Conservation (phyloP, 2,888 invertebrate genomes). For the Harmothoe impar region DNA sequence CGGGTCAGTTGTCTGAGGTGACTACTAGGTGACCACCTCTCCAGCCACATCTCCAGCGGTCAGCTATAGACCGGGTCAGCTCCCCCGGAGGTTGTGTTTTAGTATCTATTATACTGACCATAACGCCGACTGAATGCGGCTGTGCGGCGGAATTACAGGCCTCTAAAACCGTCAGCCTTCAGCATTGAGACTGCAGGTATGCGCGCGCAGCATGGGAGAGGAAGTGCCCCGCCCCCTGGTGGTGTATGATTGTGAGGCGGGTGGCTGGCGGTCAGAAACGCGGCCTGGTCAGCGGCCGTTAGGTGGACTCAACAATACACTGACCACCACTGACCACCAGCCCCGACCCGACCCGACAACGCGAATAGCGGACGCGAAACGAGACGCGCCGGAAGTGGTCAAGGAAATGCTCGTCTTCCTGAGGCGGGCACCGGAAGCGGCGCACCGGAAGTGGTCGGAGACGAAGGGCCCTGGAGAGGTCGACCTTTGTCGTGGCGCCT, state of each 20-base stretch:
- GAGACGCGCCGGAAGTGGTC: conserved; percentile 35
- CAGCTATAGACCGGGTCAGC: neutral
- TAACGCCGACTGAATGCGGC: conserved; percentile 1
- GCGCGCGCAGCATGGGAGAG: conserved; percentile 13
- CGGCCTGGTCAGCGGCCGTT: neutral
- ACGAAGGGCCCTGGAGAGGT: neutral
- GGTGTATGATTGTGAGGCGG: neutral
- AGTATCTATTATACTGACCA: conserved; percentile 27
- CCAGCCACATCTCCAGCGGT: neutral
- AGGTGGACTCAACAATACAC: conserved; percentile 13
- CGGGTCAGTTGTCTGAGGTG: neutral
- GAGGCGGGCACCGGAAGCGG: conserved; percentile 5
- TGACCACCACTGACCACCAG: conserved; percentile 30
- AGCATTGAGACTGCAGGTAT: neutral
- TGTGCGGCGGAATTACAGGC: conserved; percentile 19
- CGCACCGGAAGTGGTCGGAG: conserved; percentile 36
- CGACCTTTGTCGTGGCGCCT: conserved; percentile 43
- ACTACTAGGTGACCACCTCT: neutral
- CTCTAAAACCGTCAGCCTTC: neutral
- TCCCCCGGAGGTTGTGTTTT: conserved; percentile 42
- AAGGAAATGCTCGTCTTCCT: conserved; percentile 45
- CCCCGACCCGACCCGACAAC: neutral
- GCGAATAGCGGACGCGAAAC: neutral
- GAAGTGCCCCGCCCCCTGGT: neutral
- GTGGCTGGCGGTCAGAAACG: neutral